Evolutionary conservation across 1,140 invertebrate species (phyloP).

Genomic region (Lithobius niger): DNA sequence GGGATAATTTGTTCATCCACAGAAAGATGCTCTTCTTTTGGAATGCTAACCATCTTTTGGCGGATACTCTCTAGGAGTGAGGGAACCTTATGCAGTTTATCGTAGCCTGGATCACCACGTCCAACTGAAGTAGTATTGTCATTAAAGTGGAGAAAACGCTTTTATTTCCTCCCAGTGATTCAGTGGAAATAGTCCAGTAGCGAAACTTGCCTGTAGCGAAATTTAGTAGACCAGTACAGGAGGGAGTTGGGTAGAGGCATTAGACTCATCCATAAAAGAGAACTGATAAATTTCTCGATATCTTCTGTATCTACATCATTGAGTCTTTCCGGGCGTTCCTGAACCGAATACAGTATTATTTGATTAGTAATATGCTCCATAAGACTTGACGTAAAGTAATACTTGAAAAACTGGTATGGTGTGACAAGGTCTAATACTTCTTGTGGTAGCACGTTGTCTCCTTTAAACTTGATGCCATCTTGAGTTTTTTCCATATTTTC

Average conservation of each 20-base stretch:
- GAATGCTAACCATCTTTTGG: background rate
- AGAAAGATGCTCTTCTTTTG: background rate
- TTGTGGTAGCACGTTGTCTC: background rate
- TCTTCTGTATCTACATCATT: background rate
- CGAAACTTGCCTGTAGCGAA: background rate
- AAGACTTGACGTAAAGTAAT: background rate
- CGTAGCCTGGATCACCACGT: background rate
- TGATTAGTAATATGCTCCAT: background rate
- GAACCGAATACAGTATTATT: background rate
- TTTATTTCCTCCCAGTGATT: constrained; percentile 11
- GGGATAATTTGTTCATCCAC: constrained; percentile 33
- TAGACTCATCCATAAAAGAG: background rate
- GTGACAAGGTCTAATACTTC: background rate
- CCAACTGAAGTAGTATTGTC: constrained; percentile 1
- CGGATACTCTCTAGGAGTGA: background rate
- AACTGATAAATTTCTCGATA: constrained; percentile 1
- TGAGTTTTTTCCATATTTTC: background rate
- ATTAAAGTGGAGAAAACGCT: constrained; percentile 7
- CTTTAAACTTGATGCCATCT: background rate
- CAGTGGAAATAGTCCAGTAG: background rate
- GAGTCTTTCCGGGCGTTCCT: background rate
- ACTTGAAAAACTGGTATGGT: background rate
- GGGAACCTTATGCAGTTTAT: constrained; percentile 5
- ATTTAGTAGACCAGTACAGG: background rate
- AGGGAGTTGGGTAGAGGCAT: background rate